Evolutionary conservation across 2,888 invertebrate species (phyloP), one percentile per base, ranked within the genome.

Genomic region (Lysandra coridon): DNA sequence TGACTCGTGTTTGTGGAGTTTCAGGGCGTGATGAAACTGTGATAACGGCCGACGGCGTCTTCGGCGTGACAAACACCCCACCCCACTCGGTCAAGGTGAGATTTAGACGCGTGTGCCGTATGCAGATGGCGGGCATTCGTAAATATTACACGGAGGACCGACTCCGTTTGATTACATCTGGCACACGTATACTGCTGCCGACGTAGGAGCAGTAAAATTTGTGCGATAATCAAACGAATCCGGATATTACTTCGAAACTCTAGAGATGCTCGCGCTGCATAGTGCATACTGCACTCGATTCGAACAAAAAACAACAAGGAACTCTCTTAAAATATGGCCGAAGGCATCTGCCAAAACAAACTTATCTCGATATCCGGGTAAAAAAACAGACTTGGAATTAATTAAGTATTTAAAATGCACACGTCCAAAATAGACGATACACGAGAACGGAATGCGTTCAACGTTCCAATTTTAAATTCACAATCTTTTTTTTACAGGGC

Each of bases 381-480:
- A 57, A 53, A 40, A 76, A 53, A 53, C 57, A 17, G 3, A 49
- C 75, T 75, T 17, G 57, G 76, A 53, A 57, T 76, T 53, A 33
- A 57, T 53, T 37, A 33, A 57, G 33, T 37, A 49, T 76, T 33
- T 57, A 57, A 75, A 75, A 76, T 33, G 30, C 37, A 84, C 84
- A 85, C 86, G 86, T 87, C 88, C 85, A 86, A 89, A 88, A 88
- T 90, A 90, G 89, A 85, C 84, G 83, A 83, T 83, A 86, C 80
- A 83, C 85, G 84, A 81, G 80, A 82, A 80, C 33, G 88, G 89
- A 88, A 89, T 89, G 88, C 85, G 86, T 89, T 89, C 89, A 89
- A 82, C 85, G 87, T 86, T 88, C 89, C 87, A 87, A 86, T 82
- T 87, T 89, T 88, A 87, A 87, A 88, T 87, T 88, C 87, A 88